Evolutionary conservation across 2,797 vertebrate species (phyloP), one percentile per base, ranked within the genome.

Genomic region (Cercopithecus diana): DNA sequence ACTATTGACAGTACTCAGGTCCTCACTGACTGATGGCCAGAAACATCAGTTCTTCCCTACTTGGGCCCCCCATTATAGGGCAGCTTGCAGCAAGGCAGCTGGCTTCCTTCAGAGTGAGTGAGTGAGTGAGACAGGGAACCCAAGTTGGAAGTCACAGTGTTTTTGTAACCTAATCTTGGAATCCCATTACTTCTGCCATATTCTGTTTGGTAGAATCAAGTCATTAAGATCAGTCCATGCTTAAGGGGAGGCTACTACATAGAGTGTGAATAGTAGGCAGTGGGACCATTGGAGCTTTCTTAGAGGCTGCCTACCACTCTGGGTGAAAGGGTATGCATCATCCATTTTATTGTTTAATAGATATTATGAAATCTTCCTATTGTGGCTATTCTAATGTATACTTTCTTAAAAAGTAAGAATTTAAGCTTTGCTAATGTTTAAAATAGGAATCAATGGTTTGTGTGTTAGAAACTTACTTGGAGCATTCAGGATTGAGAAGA

Each of bases 341-440:
- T 45, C n/a, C 61, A 20, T 33, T 94, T 81, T 82, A 72, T 20
- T 93, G 83, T 93, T 81, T 85, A 73, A 12, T 93, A 86, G 83
- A 61, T 85, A n/a, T 67, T 95, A 48, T 33, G 36, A 83, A 72
- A 41, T 30, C 15, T 92, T 89, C 33, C 57, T 77, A 26, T 81
- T 22, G 43, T 96, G 61, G 20, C 57, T 92, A 20, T 94, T 96
- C 50, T 87, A 39, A 92, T 87, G 14, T 88, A 57, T 87, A 45
- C 28, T 96, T 93, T 52, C 22, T 36, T 93, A 57, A 72, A 87
- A 90, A 93, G 48, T 88, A 86, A 93, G 36, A 89, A 75, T 92
- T 67, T 92, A 96, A 94, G 45, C 55, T 94, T 95, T 43, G 52
- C 15, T 88, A 90, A 76, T 88, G 36, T 83, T 92, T 96, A 84